phyloP scores from a whole-genome alignment of 2,113 vertebrate genomes.

The Coptodon rendalli region DNA sequence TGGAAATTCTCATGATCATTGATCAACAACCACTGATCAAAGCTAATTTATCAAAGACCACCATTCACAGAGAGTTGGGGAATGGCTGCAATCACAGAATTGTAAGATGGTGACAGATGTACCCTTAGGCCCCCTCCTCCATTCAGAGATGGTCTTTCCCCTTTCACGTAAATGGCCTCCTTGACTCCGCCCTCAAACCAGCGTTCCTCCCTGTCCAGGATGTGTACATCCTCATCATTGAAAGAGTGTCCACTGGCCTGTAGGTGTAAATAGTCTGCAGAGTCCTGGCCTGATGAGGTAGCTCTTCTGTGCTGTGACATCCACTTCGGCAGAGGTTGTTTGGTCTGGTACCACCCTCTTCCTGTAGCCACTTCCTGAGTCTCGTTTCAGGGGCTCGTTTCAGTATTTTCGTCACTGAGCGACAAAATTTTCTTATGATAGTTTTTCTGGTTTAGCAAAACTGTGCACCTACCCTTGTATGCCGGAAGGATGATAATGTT shows the following conservation, averaged over 20 bases:
- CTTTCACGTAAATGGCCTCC: background rate
- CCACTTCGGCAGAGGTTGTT: background rate
- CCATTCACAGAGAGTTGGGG: background rate
- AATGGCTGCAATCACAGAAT: background rate
- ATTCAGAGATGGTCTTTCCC: background rate
- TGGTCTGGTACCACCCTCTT: background rate
- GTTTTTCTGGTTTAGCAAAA: background rate
- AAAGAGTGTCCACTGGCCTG: no score
- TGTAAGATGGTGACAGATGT: fast-evolving
- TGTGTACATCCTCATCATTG: fast-evolving
- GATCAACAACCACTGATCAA: fast-evolving
- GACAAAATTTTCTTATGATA: background rate
- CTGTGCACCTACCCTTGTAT: background rate
- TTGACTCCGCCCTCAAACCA: fast-evolving
- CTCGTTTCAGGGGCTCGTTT: fast-evolving
- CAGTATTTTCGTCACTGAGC: background rate
- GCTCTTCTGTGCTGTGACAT: background rate
- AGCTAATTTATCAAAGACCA: background rate
- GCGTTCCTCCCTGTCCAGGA: no score
- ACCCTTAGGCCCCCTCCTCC: background rate
- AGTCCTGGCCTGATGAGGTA: fast-evolving
- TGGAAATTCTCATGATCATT: background rate
- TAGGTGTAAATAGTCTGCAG: fast-evolving
- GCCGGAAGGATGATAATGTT: background rate
- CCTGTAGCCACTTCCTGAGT: background rate